Base-by-base conservation (phyloP, 2,113 vertebrate genomes). In the Nothobranchius kuhntae region DNA sequence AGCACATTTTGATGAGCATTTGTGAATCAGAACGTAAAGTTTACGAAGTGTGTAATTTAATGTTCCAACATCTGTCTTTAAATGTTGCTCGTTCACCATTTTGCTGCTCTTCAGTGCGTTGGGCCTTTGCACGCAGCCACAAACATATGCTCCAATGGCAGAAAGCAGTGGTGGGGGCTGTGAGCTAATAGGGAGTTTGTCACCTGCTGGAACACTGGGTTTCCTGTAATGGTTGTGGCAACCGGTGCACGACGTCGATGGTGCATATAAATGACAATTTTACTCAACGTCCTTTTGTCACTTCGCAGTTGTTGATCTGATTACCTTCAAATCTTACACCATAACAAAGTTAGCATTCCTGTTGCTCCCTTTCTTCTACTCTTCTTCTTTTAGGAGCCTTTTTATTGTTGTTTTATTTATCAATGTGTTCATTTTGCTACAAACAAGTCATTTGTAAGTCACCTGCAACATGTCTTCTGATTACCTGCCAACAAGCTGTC, bases 21-120 rank as follows among this genome's bases (percentile, higher is more conserved):
- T 4, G 17, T 56, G 72, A 76, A 81, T 68, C 64, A 73, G 68
- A 48, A 57, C 24, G 6, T 70, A 74, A 63, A 53, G 15, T 85
- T 85, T 80, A 83, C 72, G 80, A 64, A n/a, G 62, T 57, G 73
- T 86, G 71, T 78, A 62, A 81, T 83, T 77, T 62, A 53, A 67
- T 77, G 59, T 75, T 71, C 59, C 46, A 38, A 55, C 64, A 40
- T 84, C 66, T 74, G 66, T 68, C 45, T 73, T 76, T 73, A 67
- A 64, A 53, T 21, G 1, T 17, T 44, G 65, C n/a, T 3, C 47
- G 44, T n/a, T 46, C 14, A 4, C 10, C 1, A 21, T 65, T 38
- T 56, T 60, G 15, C 47, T 21, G 7, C 48, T 21, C 15, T 51
- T 50, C 7, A n/a, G 15, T 17, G n/a, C 13, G 47, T 48, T 48